Evolutionary conservation across 2,797 vertebrate genomes (phyloP).

Genomic region (Balearica regulorum): DNA sequence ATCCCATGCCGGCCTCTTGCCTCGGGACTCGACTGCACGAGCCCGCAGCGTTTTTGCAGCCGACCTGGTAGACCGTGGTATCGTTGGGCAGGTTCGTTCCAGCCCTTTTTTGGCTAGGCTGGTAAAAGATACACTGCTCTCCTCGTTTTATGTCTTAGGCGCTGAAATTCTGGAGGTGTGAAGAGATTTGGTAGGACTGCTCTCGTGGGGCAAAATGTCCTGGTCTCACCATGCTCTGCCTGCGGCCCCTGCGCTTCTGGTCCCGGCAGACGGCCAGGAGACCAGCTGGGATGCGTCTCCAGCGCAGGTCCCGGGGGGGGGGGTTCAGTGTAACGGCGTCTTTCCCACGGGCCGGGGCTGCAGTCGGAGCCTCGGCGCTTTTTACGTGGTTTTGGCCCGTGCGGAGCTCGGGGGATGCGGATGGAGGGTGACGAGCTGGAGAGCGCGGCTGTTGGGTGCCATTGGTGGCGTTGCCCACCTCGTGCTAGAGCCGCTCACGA

Average conservation of each 20-base stretch:
- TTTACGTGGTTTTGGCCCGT: not conserved
- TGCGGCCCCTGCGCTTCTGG: not conserved
- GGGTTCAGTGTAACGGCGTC: not conserved
- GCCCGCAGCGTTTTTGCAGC: fast-evolving
- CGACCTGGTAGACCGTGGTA: not conserved
- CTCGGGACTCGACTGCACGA: not conserved
- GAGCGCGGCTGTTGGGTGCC: not conserved
- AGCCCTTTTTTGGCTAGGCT: not conserved
- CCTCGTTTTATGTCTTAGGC: not conserved
- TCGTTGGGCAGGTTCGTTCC: not conserved
- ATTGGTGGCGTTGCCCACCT: not conserved
- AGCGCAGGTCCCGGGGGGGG: not conserved
- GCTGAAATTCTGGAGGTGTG: not conserved
- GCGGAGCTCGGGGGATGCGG: not conserved
- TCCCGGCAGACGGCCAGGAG: not conserved
- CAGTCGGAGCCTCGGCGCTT: fast-evolving
- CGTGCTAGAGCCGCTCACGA: fast-evolving
- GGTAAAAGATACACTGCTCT: not conserved
- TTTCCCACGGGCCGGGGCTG: not conserved
- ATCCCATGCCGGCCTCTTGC: not conserved
- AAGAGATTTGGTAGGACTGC: not conserved
- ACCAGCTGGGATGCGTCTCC: not conserved
- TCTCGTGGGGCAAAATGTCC: fast-evolving
- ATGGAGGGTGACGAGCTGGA: not conserved
- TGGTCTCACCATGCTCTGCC: not conserved